Evolutionary conservation across 1,140 invertebrate genomes (phyloP).

Genomic region (Onthophagus taurus): DNA sequence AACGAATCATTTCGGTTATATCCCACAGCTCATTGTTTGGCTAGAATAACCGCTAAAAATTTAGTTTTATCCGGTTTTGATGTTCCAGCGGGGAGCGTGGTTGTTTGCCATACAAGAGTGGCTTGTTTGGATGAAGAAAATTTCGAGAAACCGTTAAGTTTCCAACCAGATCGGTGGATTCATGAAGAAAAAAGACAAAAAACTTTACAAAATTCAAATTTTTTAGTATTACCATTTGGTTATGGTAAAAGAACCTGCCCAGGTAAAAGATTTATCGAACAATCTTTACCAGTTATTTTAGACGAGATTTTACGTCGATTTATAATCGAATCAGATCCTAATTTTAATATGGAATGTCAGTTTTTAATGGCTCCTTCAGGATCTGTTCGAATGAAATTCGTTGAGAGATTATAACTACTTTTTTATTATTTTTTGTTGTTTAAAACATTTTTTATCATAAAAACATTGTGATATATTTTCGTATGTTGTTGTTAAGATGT

Average conservation of each 20-base stretch:
- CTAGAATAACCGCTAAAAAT: conserved; percentile 67
- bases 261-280: conserved; percentile 71
- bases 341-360: conserved; percentile 61
- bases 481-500: too few relatives aligned
- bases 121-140: conserved; percentile 69
- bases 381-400: conserved; percentile 56
- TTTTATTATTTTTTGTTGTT: too few relatives aligned
- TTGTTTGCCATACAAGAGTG: conserved; percentile 76
- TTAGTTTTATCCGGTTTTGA: conserved; percentile 65
- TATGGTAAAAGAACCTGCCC: conserved; percentile 72
- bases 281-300: conserved; percentile 62
- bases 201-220: conserved; percentile 41
- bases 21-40: conserved; percentile 75
- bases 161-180: conserved; percentile 75
- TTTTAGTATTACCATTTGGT: conserved; percentile 78
- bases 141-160: conserved; percentile 65
- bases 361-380: conserved; percentile 65
- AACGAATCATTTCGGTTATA: conserved; percentile 75
- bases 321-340: conserved; percentile 53
- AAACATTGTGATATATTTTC: too few relatives aligned
- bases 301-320: conserved; percentile 65
- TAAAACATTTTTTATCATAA: too few relatives aligned
- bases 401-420: conserved; percentile 33
- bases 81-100: conserved; percentile 72
- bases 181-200: conserved; percentile 37